Base-by-base conservation (phyloP, 2,797 vertebrate species). In the Enteromius anoplus region DNA sequence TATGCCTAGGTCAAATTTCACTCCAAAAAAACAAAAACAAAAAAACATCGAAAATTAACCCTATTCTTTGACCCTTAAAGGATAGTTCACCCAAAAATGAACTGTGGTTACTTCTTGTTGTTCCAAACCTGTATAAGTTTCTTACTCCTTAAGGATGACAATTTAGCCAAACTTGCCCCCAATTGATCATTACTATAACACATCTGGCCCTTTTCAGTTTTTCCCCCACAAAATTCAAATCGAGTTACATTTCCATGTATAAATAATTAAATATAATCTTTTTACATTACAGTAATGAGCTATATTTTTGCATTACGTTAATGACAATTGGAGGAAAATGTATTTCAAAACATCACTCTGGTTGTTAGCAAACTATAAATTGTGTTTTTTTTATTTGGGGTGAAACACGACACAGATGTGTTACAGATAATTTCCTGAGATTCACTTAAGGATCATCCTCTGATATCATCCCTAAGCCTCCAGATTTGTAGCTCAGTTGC, bases 401-500 rank as follows among this genome's bases (percentile, higher is more conserved):
- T 66, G 47, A 66, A 75, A 75, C 12, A 29, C 3, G 15, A 65
- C 73, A 12, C 37, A 3, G 12, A 32, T 5, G 6, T 10, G 29
- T 23, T 47, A 32, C 26, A 60, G 19, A 34, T 58, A 47, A 42
- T 23, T 62, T 47, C 55, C 40, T 62, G 55, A 81, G 53, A 81
- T 81, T 72, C 26, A 81, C 53, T 40, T 21, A 71, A 34, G 53
- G 53, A 45, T 80, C 53, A 47, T 75, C 11, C 17, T 72, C 79
- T 11, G 55, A 72, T 47, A 47, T n/a, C 19, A 62, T 64, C 69
- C 62, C 53, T 32, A 55, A 34, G 34, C 21, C 42, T 60, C 78
- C 21, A 60, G 10, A 58, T 81, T 47, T 71, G 53, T 45, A 45
- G 47, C 71, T 81, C 53, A 81, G 51, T 72, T 72, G 64, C n/a